Conservation (phyloP, 2,888 invertebrate species). For the Macrophya annulata region DNA sequence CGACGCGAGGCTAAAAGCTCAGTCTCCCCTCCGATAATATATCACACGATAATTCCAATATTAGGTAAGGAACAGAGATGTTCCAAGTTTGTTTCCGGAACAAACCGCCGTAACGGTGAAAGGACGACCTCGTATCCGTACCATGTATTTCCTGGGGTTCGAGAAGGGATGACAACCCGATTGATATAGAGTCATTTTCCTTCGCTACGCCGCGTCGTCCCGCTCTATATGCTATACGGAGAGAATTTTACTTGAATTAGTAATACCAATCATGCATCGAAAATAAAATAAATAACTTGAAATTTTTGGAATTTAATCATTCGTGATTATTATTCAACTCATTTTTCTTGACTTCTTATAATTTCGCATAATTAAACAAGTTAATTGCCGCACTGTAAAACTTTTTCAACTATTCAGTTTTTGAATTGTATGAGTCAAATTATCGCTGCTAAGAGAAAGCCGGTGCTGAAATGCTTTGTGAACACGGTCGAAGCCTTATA, state of each 20-base stretch:
- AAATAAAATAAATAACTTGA: no score
- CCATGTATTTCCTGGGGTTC: slow-evolving; percentile 30
- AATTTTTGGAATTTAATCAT: no score
- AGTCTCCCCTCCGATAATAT: slow-evolving; percentile 46
- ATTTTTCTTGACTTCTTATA: not conserved
- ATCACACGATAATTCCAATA: slow-evolving; percentile 57
- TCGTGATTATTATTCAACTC: not conserved
- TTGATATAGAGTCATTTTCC: slow-evolving; percentile 34
- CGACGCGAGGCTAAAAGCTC: not conserved
- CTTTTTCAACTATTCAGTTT: not conserved
- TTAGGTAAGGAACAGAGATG: slow-evolving; percentile 56
- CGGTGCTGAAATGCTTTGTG: not conserved
- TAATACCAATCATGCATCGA: not conserved
- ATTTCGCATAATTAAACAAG: not conserved
- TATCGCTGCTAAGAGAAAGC: slow-evolving; percentile 2
- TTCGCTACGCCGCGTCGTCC: not conserved
- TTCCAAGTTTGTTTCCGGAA: slow-evolving; percentile 45
- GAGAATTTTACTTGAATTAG: slow-evolving; percentile 15
- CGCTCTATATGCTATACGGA: not conserved
- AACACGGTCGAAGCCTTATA: not conserved
- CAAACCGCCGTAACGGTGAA: slow-evolving; percentile 29
- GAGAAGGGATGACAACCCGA: slow-evolving; percentile 44
- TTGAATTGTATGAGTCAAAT: slow-evolving; percentile 19
- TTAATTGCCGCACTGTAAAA: not conserved
- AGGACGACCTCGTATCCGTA: slow-evolving; percentile 30